These are phyloP conservation scores for Toxostoma redivivum DNA, from an alignment of 2,113 vertebrate species.

Conservation along the genomic window DNA sequence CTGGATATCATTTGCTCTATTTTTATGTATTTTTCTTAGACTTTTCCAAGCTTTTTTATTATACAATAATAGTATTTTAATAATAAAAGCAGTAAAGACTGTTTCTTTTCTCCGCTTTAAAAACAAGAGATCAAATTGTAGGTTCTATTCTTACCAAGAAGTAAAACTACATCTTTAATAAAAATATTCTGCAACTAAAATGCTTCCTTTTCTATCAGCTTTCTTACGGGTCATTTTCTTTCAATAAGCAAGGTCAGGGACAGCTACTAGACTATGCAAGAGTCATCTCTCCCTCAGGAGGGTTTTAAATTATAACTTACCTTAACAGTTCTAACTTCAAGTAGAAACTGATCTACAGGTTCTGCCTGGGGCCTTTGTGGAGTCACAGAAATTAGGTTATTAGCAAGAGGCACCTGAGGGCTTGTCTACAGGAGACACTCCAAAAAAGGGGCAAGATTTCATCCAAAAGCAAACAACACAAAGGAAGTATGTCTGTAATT, in stretches of 20 bases:
- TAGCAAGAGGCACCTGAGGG: not conserved
- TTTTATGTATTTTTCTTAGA: not conserved
- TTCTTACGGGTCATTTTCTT: not conserved
- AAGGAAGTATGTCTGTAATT: not conserved
- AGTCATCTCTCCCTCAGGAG: not conserved
- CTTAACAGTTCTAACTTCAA: constrained; percentile 13
- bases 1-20: not conserved
- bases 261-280: not conserved
- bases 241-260: not conserved
- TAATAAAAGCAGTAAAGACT: not conserved
- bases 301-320: not conserved
- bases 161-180: not conserved
- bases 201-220: not conserved
- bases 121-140: not conserved
- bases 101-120: not conserved
- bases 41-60: not conserved
- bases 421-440: not conserved
- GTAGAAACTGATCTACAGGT: not conserved
- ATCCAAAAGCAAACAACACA: not conserved
- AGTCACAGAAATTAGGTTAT: not conserved
- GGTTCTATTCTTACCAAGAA: not conserved
- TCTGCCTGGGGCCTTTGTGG: not conserved
- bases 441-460: not conserved
- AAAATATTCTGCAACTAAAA: not conserved
- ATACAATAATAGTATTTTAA: not conserved